Percentiles rank a stretch among this genome's conserved stretches.
Conservation (phyloP, 2,113 vertebrate species). For the Aphyosemion australe region DNA sequence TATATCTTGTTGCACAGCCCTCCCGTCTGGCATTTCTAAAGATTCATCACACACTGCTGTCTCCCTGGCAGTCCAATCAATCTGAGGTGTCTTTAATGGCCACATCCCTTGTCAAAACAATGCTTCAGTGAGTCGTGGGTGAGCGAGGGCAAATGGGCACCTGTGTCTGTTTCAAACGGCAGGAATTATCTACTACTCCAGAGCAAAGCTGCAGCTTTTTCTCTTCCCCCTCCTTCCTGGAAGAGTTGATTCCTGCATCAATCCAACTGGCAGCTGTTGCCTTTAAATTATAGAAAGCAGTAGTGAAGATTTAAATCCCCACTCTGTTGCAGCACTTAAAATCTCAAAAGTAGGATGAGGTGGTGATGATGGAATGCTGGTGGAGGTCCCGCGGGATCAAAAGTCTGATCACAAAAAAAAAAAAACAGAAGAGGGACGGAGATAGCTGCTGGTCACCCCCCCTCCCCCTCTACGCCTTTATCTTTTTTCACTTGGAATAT, state of each 20-base stretch:
- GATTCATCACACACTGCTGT: conserved; percentile 5
- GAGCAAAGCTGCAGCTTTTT: conserved; percentile 41
- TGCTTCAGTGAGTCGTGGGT: conserved; percentile 25
- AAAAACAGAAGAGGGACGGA: not conserved
- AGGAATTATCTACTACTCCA: conserved; percentile 43
- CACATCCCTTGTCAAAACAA: conserved; percentile 30
- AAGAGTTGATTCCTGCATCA: conserved; percentile 44
- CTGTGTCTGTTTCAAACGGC: conserved; percentile 52
- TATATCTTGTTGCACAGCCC: conserved; percentile 10
- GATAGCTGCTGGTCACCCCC: not conserved
- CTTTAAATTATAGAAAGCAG: conserved; percentile 50
- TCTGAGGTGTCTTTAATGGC: conserved; percentile 25
- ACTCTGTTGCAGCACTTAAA: conserved; percentile 22
- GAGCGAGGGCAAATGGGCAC: conserved; percentile 41
- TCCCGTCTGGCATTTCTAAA: conserved; percentile 8
- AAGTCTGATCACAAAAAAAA: conserved; percentile 2
- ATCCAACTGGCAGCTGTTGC: conserved; percentile 57
- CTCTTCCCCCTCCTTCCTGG: conserved; percentile 13
- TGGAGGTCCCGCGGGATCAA: conserved; percentile 9
- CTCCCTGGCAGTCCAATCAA: conserved; percentile 16
- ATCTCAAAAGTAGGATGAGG: conserved; percentile 33
- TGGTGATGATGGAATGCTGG: conserved; percentile 8
- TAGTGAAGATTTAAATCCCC: conserved; percentile 26
- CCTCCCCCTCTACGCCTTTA: not conserved
- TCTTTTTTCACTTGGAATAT: not conserved